Evolutionary conservation across 2,888 invertebrate genomes (phyloP).

Genomic region (Spodoptera exigua): DNA sequence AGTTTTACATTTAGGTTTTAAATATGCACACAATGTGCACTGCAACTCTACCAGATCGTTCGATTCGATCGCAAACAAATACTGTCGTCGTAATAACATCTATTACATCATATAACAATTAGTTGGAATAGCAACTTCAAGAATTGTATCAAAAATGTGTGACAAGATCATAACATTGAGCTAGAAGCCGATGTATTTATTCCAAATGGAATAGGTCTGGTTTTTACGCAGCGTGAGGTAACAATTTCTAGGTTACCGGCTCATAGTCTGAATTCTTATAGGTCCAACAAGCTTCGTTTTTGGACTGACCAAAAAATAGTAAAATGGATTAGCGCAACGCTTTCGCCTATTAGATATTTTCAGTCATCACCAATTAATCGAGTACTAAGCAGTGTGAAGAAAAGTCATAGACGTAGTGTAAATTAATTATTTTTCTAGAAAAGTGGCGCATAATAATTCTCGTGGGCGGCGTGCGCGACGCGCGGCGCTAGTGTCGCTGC

Average conservation of each 20-base stretch:
- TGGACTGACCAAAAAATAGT: slow-evolving; percentile 20
- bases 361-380: slow-evolving; percentile 58
- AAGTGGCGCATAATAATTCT: slow-evolving; percentile 81
- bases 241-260: slow-evolving; percentile 50
- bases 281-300: slow-evolving; percentile 39
- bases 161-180: slow-evolving; percentile 23
- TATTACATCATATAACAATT: neutral
- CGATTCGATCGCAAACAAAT: no score
- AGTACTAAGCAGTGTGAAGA: slow-evolving; percentile 71
- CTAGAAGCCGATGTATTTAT: slow-evolving; percentile 31
- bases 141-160: slow-evolving; percentile 1
- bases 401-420: slow-evolving; percentile 74
- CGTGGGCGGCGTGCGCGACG: slow-evolving; percentile 72
- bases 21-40: no score
- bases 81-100: no score
- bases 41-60: no score
- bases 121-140: neutral
- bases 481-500: slow-evolving; percentile 66
- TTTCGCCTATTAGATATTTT: slow-evolving; percentile 54
- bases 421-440: slow-evolving; percentile 79
- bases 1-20: no score
- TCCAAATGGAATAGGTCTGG: slow-evolving; percentile 23
- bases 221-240: slow-evolving; percentile 41
- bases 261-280: slow-evolving; percentile 45
- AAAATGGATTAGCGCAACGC: slow-evolving; percentile 32